Percentiles rank a stretch among this genome's conserved stretches.
Evolutionary conservation across 53 echinoderm and acorn worm genomes (phyloP).

Genomic region (Glandiceps talaboti): DNA sequence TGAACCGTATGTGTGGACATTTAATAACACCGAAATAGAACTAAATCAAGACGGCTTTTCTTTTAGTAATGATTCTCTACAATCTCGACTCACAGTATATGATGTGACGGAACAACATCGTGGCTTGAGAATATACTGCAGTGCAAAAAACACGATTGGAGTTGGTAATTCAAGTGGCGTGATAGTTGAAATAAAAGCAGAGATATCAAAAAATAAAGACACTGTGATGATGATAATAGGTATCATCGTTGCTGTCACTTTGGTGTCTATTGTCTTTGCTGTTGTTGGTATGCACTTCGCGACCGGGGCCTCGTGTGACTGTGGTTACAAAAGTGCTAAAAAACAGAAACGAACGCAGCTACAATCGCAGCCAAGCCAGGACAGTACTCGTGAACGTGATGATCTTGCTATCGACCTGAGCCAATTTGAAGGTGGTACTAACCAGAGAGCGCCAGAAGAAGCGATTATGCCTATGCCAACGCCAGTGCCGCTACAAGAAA

Average conservation of each 20-base stretch:
- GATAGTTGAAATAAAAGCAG: not conserved
- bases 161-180: not conserved
- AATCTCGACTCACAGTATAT: not conserved
- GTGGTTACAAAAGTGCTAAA: not conserved
- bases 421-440: not conserved
- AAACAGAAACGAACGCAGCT: not conserved
- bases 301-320: not conserved
- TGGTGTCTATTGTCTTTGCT: not conserved
- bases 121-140: not conserved
- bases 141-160: not conserved
- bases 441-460: not conserved
- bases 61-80: not conserved
- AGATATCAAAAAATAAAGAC: not conserved
- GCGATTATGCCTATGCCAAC: too few relatives aligned
- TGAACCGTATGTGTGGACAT: not conserved
- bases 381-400: too few relatives aligned
- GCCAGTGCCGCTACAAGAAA: not conserved
- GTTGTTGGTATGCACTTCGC: not conserved
- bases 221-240: not conserved
- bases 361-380: too few relatives aligned
- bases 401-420: not conserved
- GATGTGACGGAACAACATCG: not conserved
- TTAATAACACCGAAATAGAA: not conserved
- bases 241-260: not conserved
- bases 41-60: not conserved